Conservation (phyloP, 2,797 vertebrate species). For the Euphonia xanthogaster region DNA sequence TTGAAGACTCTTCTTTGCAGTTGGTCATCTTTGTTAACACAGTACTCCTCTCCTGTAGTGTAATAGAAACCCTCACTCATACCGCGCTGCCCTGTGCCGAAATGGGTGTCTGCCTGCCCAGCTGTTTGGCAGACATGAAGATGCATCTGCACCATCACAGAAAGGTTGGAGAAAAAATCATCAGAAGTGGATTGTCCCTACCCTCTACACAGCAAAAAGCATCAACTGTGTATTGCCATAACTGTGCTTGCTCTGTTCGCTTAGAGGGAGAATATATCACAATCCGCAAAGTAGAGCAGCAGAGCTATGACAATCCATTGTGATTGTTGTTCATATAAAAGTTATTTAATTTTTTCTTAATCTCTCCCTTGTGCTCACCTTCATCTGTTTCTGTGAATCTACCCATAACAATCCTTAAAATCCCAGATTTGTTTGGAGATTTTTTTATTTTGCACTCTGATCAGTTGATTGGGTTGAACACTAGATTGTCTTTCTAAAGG, state of each 20-base stretch:
- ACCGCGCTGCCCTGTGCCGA: rapidly evolving
- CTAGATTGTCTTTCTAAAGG: neutral
- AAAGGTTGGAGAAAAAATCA: neutral
- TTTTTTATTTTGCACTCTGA: neutral
- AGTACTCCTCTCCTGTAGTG: neutral
- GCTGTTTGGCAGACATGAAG: neutral
- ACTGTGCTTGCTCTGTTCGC: neutral
- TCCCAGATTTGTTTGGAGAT: neutral
- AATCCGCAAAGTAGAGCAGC: neutral
- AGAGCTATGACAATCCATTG: neutral
- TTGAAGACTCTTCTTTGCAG: neutral
- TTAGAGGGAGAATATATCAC: neutral
- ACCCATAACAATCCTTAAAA: neutral
- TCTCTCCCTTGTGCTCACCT: neutral
- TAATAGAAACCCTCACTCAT: neutral
- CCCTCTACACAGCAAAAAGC: neutral
- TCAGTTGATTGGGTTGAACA: neutral
- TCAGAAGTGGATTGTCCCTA: neutral
- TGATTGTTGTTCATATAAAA: neutral
- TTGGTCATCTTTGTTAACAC: neutral
- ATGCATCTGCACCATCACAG: neutral
- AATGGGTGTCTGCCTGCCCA: neutral
- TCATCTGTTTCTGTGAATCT: neutral
- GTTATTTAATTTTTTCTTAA: neutral
- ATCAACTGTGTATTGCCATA: neutral